Conservation (phyloP, 2,888 invertebrate genomes). For the Ectropis crepuscularia region DNA sequence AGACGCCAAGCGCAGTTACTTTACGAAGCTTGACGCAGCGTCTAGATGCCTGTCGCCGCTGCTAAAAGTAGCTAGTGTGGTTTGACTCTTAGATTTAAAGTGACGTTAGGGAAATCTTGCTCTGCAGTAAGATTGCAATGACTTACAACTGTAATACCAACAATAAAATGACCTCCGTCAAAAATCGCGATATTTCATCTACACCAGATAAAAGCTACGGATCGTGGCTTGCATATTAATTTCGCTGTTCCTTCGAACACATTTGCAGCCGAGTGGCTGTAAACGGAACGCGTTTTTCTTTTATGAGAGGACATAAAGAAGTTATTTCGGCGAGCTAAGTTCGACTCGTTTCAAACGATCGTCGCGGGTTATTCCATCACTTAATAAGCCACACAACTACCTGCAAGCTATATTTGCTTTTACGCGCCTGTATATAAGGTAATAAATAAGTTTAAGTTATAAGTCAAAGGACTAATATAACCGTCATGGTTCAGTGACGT, state of each 20-base stretch:
- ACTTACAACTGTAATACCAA: too few species aligned
- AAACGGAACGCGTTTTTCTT: constrained; percentile 16
- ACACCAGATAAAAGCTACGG: constrained; percentile 6
- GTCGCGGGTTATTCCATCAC: constrained; percentile 14
- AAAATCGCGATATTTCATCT: constrained; percentile 3
- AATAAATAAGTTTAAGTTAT: too few species aligned
- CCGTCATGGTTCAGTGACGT: too few species aligned
- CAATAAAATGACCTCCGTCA: neutral
- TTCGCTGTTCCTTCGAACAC: neutral
- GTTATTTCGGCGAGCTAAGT: constrained; percentile 17
- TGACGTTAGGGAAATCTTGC: too few species aligned
- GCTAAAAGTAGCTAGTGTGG: too few species aligned
- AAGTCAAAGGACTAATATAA: too few species aligned
- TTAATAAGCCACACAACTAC: neutral
- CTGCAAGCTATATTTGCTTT: neutral
- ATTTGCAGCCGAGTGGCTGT: constrained; percentile 15
- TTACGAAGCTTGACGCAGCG: too few species aligned
- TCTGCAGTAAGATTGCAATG: too few species aligned
- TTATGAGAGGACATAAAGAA: constrained; percentile 15
- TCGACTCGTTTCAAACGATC: neutral
- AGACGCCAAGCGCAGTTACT: too few species aligned
- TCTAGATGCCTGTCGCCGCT: too few species aligned
- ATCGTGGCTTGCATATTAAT: constrained; percentile 21
- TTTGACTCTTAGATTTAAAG: too few species aligned
- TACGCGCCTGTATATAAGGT: too few species aligned